Conservation (phyloP, 2,888 invertebrate genomes). For the Periphyllus acericola region DNA sequence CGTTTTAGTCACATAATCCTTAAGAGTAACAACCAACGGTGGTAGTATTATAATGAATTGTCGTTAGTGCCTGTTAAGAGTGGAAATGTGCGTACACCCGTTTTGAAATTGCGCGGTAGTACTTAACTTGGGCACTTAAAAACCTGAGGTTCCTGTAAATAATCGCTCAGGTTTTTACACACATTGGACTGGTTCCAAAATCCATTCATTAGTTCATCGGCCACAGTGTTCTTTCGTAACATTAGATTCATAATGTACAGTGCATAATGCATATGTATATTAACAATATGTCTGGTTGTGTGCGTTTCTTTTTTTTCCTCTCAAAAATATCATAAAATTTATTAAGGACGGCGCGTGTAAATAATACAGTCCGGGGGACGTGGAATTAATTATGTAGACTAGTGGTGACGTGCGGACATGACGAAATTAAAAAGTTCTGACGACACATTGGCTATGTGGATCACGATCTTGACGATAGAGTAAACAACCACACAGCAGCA, state of each 20-base stretch:
- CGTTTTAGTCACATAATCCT: neutral
- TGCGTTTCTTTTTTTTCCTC: neutral
- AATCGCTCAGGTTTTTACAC: slow-evolving; percentile 43
- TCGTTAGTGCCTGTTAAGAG: slow-evolving; percentile 34
- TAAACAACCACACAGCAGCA: slow-evolving; percentile 5
- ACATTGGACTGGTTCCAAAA: slow-evolving; percentile 50
- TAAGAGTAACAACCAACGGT: neutral
- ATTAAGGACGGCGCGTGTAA: slow-evolving; percentile 23
- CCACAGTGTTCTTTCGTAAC: neutral
- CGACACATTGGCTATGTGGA: slow-evolving; percentile 28
- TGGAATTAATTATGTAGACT: slow-evolving; percentile 48
- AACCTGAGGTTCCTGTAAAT: slow-evolving; percentile 48
- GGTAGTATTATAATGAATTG: slow-evolving; percentile 17
- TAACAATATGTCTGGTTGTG: neutral
- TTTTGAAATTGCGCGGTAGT: slow-evolving; percentile 22
- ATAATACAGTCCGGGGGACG: neutral
- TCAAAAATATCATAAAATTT: slow-evolving; percentile 49
- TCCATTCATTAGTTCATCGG: slow-evolving; percentile 55
- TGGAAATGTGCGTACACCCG: neutral
- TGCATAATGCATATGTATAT: neutral
- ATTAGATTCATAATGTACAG: slow-evolving; percentile 2
- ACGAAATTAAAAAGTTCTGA: slow-evolving; percentile 58
- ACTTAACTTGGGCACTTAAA: slow-evolving; percentile 35
- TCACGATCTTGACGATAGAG: slow-evolving; percentile 50
- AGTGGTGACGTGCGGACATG: slow-evolving; percentile 54